Evolutionary conservation across 2,113 vertebrate genomes (phyloP), one percentile per base, ranked within the genome.

Genomic region (Colius striatus): DNA sequence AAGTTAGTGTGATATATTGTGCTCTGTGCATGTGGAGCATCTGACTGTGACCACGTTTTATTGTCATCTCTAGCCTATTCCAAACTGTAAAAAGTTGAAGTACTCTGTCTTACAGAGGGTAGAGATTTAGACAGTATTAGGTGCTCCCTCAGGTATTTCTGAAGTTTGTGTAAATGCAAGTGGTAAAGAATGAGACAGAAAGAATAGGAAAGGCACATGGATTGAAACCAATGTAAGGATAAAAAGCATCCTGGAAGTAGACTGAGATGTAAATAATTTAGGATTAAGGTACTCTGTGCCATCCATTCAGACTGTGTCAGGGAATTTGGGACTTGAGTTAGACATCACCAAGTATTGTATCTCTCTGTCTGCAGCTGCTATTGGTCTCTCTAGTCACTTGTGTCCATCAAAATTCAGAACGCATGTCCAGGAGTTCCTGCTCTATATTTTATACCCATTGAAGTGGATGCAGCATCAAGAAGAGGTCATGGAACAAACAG

Each of bases 141-240:
- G 36, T 88, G 16, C 47, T 76, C n/a, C 12, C 9, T n/a, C 3
- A 57, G 16, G 9, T 10, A 63, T 48, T 87, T 87, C 38, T 84
- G n/a, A 80, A 86, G 26, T 76, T 71, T 45, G n/a, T 36, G 9
- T 65, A 68, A 82, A 85, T 76, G 25, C 27, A 75, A 76, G 17
- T 15, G 5, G 19, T 84, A 41, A 66, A 88, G 76, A 4, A 74
- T 71, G 47, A 81, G 10, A 58, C 86, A 84, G 73, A 67, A 91
- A 84, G 29, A 92, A 22, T 20, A 50, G 41, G 57, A 70, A 77
- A n/a, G 27, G 23, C 74, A 20, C 0, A 1, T 29, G 7, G 29
- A 5, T n/a, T 45, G n/a, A 19, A 54, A 57, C 41, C 0, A 0
- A 41, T 36, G 13, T 36, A 36, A 74, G 22, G 30, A 55, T 32